phyloP scores from a whole-genome alignment of 1,140 invertebrate genomes.

The Diorhabda sublineata region DNA sequence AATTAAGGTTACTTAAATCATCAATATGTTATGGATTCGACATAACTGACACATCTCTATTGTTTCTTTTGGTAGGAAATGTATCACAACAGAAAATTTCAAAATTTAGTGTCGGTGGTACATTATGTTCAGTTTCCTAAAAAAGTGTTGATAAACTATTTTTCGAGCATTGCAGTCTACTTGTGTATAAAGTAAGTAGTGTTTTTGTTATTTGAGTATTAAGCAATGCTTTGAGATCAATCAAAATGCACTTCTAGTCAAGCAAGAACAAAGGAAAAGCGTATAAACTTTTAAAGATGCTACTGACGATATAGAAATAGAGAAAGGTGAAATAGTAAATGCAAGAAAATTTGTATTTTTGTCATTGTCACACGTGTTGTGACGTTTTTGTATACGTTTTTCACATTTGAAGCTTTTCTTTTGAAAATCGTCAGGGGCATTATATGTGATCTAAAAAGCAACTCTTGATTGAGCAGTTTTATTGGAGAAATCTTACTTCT shows the following conservation, averaged over 20 bases:
- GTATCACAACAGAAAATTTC: too few species aligned
- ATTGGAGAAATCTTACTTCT: conserved; percentile 74
- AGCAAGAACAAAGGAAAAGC: conserved; percentile 26
- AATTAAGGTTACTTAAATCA: too few species aligned
- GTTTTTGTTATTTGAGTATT: conserved; percentile 13
- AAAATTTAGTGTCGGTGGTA: too few species aligned
- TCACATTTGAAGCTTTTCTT: conserved; percentile 10
- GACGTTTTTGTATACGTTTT: conserved; percentile 9
- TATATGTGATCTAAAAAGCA: conserved; percentile 43
- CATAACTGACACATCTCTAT: too few species aligned
- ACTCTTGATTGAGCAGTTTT: conserved; percentile 42
- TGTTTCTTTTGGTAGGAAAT: too few species aligned
- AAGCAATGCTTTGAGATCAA: conserved; percentile 17
- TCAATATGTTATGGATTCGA: too few species aligned
- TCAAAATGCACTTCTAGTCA: conserved; percentile 21
- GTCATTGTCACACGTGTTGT: not conserved
- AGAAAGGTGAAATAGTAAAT: conserved; percentile 23
- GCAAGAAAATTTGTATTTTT: conserved; percentile 21
- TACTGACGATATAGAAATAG: conserved; percentile 39
- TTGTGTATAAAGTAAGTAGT: conserved; percentile 1
- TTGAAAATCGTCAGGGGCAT: conserved; percentile 44
- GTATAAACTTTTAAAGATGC: conserved; percentile 31
- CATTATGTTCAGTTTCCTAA: too few species aligned
- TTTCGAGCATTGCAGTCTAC: not conserved
- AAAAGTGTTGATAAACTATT: not conserved